Base-by-base conservation (phyloP, 2,113 vertebrate genomes). In the cattle (Bos taurus) region DNA sequence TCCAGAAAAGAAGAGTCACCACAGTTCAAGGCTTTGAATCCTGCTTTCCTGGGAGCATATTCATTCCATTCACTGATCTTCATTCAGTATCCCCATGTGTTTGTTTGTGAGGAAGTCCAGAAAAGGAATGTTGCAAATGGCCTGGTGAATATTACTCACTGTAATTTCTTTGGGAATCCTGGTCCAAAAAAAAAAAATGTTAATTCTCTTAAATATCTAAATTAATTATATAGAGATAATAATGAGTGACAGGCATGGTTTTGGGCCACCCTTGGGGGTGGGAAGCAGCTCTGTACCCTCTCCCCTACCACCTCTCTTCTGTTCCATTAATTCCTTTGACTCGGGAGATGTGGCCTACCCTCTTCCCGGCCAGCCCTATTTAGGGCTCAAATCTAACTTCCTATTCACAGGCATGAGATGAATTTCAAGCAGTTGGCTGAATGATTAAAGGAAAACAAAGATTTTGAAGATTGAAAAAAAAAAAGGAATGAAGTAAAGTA, bases 21-120 rank as follows among this genome's bases (percentile, higher is more conserved):
- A 25, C 10, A 46, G 97, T 46, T 46, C 15, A 13, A 4, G n/a
- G 46, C 97, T 97, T 90, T 94, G 23, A 95, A 93, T 96, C 95
- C 97, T 95, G 91, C 96, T 95, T 97, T 96, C 71, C 96, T 36
- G 71, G 89, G 43, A 96, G 90, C 74, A 77, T 93, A 96, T 97
- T 97, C 92, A 17, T 15, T 14, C 82, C 67, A 50, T 82, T 99
- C 98, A 99, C 62, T 98, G 99, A 8, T 99, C 99, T 89, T 98
- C 98, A 52, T 97, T 97, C 97, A 99, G 91, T 97, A 99, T 99
- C 84, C 99, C 99, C 99, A 99, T 99, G 99, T 99, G 99, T 83
- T 99, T 98, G 98, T 99, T 99, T 94, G 99, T 99, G 98, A 99
- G 99, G 98, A 99, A 99, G 98, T 99, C 99, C 97, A 99, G 99